A percentile compares a stretch with the other conserved stretches of the same genome.
phyloP scores from a whole-genome alignment of 2,113 vertebrate species.

The Labrus mixtus region DNA sequence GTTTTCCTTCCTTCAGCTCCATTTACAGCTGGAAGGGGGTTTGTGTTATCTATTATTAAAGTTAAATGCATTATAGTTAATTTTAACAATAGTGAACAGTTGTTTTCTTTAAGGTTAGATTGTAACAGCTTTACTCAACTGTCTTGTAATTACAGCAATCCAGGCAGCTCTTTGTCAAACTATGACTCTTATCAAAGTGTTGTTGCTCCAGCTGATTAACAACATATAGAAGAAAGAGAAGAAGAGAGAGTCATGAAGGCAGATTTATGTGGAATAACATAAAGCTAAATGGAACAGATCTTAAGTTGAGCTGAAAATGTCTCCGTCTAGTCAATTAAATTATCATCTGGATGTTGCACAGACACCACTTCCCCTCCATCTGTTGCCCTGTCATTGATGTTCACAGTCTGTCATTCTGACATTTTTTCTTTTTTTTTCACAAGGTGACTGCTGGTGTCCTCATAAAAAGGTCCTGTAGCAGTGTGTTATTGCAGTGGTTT shows the following conservation, averaged over 20 bases:
- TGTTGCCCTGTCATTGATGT: constrained; percentile 2
- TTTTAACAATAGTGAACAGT: too few relatives aligned
- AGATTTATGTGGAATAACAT: constrained; percentile 6
- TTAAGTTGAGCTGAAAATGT: constrained; percentile 8
- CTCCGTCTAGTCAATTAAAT: constrained; percentile 18
- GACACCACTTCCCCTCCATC: constrained; percentile 8
- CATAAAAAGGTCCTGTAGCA: background rate
- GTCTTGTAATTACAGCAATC: background rate
- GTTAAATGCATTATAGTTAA: too few relatives aligned
- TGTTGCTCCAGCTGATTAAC: constrained; percentile 3
- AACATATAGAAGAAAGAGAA: background rate
- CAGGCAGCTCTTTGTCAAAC: background rate
- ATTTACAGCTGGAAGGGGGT: too few relatives aligned
- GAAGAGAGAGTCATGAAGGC: background rate
- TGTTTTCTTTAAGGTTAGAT: too few relatives aligned
- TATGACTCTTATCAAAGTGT: background rate
- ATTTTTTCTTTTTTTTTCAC: background rate
- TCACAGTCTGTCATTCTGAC: background rate
- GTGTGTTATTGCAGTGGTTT: background rate
- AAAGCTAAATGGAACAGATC: too few relatives aligned
- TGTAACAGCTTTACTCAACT: too few relatives aligned
- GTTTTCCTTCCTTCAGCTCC: too few relatives aligned
- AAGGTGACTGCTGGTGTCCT: background rate
- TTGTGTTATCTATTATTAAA: too few relatives aligned
- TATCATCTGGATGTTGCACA: background rate